phyloP scores from a whole-genome alignment of 2,888 invertebrate genomes.

The Lacanobia oleracea region DNA sequence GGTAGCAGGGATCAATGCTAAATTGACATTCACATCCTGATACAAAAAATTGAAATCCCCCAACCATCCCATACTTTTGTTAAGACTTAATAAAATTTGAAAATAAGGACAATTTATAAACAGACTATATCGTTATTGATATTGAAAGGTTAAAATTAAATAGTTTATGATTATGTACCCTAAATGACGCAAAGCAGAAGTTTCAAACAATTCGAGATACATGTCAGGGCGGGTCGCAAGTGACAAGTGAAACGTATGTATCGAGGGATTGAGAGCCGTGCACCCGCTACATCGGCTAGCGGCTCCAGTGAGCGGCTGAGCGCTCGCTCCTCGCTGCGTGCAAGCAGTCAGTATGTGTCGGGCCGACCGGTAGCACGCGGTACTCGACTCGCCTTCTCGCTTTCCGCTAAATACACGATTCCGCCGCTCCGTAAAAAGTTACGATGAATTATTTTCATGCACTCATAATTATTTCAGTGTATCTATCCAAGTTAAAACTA shows the following conservation, averaged over 20 bases:
- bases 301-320: constrained; percentile 32
- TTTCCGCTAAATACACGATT: constrained; percentile 76
- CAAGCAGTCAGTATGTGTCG: constrained; percentile 78
- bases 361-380: constrained; percentile 78
- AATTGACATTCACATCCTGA: neutral
- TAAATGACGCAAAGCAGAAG: neutral
- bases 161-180: neutral
- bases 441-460: constrained; percentile 74
- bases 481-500: constrained; percentile 66
- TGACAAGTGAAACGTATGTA: constrained; percentile 33
- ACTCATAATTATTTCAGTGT: constrained; percentile 67
- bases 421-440: constrained; percentile 68
- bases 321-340: constrained; percentile 16
- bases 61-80: too few species aligned
- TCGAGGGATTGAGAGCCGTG: constrained; percentile 25
- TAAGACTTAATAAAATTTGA: neutral
- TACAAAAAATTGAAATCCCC: too few species aligned
- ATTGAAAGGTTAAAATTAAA: too few species aligned
- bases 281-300: constrained; percentile 23
- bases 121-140: neutral
- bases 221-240: constrained; percentile 18
- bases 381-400: constrained; percentile 59
- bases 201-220: neutral
- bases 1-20: neutral
- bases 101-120: neutral